Evolutionary conservation across 2,113 vertebrate species (phyloP).

Genomic region (Eublepharis macularius): DNA sequence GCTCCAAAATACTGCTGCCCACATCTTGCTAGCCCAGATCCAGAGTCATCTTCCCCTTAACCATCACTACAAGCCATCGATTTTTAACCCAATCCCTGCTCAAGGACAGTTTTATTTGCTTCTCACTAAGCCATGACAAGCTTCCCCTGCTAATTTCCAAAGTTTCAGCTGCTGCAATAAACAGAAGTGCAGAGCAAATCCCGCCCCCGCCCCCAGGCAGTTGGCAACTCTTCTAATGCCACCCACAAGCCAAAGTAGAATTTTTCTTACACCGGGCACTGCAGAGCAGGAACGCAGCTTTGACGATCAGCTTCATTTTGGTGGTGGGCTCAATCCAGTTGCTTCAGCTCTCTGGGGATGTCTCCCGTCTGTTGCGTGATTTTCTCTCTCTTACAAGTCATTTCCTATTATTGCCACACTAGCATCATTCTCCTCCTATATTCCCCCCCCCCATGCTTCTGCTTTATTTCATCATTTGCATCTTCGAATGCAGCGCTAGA

Average conservation of each 20-base stretch:
- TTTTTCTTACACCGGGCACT: neutral
- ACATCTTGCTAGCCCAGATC: neutral
- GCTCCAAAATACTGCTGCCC: neutral
- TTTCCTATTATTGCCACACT: constrained; percentile 7
- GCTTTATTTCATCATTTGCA: neutral
- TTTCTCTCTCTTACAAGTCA: neutral
- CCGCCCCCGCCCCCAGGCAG: too few relatives aligned
- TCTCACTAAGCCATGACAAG: neutral
- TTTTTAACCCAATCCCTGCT: too few relatives aligned
- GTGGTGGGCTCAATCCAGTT: neutral
- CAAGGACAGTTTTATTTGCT: neutral
- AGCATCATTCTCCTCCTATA: neutral
- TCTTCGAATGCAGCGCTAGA: neutral
- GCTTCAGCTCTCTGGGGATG: too few relatives aligned
- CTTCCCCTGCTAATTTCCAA: neutral
- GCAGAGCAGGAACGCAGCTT: neutral
- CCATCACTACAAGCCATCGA: neutral
- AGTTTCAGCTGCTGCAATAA: neutral
- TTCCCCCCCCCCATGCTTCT: neutral
- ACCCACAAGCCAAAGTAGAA: too few relatives aligned
- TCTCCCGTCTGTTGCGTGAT: neutral
- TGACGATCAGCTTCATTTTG: neutral
- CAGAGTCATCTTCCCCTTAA: neutral
- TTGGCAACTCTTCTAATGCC: neutral
- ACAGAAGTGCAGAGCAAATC: neutral